Evolutionary conservation across 2,113 vertebrate genomes (phyloP), one percentile per base, ranked within the genome.

Genomic region (Typhlomys cinereus): DNA sequence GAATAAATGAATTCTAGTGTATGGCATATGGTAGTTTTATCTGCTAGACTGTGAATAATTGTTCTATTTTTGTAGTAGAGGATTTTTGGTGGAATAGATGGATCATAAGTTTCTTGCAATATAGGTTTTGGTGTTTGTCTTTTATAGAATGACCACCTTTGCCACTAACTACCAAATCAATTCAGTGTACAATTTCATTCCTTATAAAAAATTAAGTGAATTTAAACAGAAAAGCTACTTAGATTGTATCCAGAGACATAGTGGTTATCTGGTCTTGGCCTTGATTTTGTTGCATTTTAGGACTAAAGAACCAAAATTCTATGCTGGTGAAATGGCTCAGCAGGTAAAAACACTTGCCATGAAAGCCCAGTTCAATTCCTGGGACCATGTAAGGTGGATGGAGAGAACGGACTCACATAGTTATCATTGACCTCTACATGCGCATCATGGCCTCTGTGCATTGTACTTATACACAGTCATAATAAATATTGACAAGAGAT

Each of bases 201-300:
- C 31, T 84, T n/a, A n/a, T n/a, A n/a, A n/a, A n/a, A n/a, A n/a
- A n/a, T n/a, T n/a, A n/a, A n/a, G n/a, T n/a, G n/a, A n/a, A n/a
- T n/a, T n/a, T n/a, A n/a, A n/a, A n/a, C n/a, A n/a, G n/a, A n/a
- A n/a, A n/a, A n/a, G n/a, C n/a, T n/a, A n/a, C n/a, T n/a, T n/a
- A n/a, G n/a, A n/a, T n/a, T n/a, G 61, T 83, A 29, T 83, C 48
- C 29, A 71, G 50, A 73, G 73, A 1, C 25, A 93, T 4, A 74
- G 8, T 10, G 25, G 8, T 11, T 86, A 1, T 76, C 57, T 46
- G 12, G 10, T 89, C 23, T 80, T 88, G 48, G 81, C 64, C 75
- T 78, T 89, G 9, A 31, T 85, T 10, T 91, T 71, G 29, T 61
- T 94, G 34, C 85, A 6, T 76, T 93, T 91, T 59, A 13, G 64